A percentile compares a stretch with the other conserved stretches of the same genome.
phyloP scores from a whole-genome alignment of 2,888 invertebrate genomes.

The Eledona agricola region DNA sequence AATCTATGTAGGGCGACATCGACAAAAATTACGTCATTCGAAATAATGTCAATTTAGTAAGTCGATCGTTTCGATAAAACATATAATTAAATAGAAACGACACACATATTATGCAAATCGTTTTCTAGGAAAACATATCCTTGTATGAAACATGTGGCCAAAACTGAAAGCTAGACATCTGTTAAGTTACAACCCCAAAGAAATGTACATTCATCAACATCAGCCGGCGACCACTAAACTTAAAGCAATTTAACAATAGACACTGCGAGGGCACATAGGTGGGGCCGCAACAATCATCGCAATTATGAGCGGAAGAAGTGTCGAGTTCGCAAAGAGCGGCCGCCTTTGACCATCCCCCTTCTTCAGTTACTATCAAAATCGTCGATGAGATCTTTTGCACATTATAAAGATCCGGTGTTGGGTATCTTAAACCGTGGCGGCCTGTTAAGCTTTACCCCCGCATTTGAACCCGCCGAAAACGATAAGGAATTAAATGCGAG shows the following conservation, averaged over 20 bases:
- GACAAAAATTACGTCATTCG: slow-evolving; percentile 8
- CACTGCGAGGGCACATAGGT: slow-evolving; percentile 3
- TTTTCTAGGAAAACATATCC: not conserved
- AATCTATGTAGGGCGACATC: slow-evolving; percentile 9
- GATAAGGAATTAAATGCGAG: slow-evolving; percentile 24
- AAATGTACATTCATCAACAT: slow-evolving; percentile 1
- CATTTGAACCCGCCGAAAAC: slow-evolving; percentile 18
- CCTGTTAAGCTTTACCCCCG: slow-evolving; percentile 15
- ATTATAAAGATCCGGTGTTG: slow-evolving; percentile 37
- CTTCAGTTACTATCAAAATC: slow-evolving; percentile 22
- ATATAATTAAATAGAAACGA: slow-evolving; percentile 18
- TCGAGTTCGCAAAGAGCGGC: slow-evolving; percentile 38
- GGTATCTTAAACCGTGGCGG: slow-evolving; percentile 33
- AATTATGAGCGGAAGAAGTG: slow-evolving; percentile 31
- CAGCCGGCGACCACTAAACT: not conserved
- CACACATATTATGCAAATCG: slow-evolving; percentile 16
- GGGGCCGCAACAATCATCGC: slow-evolving; percentile 13
- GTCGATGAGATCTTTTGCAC: slow-evolving; percentile 28
- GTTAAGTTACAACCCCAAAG: slow-evolving; percentile 9
- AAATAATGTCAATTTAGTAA: slow-evolving; percentile 19
- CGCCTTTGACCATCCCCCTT: slow-evolving; percentile 36
- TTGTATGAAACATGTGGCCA: slow-evolving; percentile 7
- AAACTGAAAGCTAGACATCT: slow-evolving; percentile 1
- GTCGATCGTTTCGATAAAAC: slow-evolving; percentile 10
- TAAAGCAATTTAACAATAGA: not conserved